Evolutionary conservation across 1,140 invertebrate genomes (phyloP), one percentile per base, ranked within the genome.

Genomic region (Zaprionus ghesquierei): DNA sequence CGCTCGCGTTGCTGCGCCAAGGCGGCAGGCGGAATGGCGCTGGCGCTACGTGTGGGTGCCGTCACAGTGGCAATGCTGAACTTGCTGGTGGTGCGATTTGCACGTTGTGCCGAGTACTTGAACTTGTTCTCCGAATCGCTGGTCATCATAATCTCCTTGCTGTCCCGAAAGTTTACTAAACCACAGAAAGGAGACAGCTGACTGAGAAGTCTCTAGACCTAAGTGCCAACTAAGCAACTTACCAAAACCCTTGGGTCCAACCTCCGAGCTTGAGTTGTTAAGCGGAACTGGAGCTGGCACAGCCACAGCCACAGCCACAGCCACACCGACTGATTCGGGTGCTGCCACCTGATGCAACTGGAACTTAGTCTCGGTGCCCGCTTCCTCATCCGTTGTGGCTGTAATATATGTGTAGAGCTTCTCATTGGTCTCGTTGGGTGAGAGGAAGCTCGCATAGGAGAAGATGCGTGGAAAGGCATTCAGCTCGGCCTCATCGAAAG

Each of bases 91-190:
- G 89, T 90, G 25, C 85, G 79, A 76, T 91, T 90, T 6, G 77
- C 53, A 5, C 64, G 27, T 22, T 72, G 79, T 5, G 81, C 68
- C 5, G 91, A 90, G 55, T 93, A 93, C 63, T 93, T 92, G 25
- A 92, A 91, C 59, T 93, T 91, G 5, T 75, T 89, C 73, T 92
- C 92, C 22, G 92, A 92, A 38, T 93, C 92, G 44, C 92, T 92
- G 63, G 92, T 93, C 92, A 93, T 92, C 89, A 93, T 92, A 2
- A 93, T 90, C 73, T 93, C 92, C 29, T 92, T 92, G 79, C 92
- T 92, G 54, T 92, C 92, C 3, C 92, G 92, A 65, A 92, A 92
- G 72, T 92, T 92, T 0, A 90, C 91, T 92, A 35, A 12, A 44
- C 5, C 29, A 9, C n/a, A 12, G 22, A 18, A 22, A 25, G 23